Percentiles rank a stretch among this genome's conserved stretches.
Conservation (phyloP, 1,140 invertebrate genomes). For the Zeugodacus cucurbitae region DNA sequence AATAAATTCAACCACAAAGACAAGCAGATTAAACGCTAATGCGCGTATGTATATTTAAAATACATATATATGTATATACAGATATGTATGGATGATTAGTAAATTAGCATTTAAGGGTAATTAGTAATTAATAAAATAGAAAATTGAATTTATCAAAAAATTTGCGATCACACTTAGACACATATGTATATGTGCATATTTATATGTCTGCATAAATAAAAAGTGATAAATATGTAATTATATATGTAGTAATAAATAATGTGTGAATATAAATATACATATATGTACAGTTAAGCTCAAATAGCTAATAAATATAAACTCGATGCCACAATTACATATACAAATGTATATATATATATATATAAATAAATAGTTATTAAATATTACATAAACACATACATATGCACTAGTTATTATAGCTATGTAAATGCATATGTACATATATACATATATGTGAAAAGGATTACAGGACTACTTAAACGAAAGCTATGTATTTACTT, state of each 20-base stretch:
- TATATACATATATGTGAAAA: neutral
- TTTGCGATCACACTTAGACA: neutral
- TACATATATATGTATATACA: neutral
- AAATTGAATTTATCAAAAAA: neutral
- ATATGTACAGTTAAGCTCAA: neutral
- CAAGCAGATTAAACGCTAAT: neutral
- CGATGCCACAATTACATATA: slow-evolving; percentile 10
- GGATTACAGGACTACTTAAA: slow-evolving; percentile 24
- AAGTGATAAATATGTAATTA: slow-evolving; percentile 6
- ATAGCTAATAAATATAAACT: neutral
- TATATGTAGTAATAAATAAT: neutral
- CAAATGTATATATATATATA: neutral
- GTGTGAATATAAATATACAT: neutral
- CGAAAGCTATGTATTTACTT: slow-evolving; percentile 26
- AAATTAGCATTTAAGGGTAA: neutral
- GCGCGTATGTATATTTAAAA: neutral
- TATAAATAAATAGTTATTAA: neutral
- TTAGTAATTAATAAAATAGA: neutral
- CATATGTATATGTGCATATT: neutral
- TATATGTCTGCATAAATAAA: neutral
- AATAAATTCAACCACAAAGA: neutral
- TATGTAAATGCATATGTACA: neutral
- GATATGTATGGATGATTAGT: neutral
- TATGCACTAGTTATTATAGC: neutral
- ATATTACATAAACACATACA: neutral